Base-by-base conservation (phyloP, 2,797 vertebrate species). In the Borostomias antarcticus region DNA sequence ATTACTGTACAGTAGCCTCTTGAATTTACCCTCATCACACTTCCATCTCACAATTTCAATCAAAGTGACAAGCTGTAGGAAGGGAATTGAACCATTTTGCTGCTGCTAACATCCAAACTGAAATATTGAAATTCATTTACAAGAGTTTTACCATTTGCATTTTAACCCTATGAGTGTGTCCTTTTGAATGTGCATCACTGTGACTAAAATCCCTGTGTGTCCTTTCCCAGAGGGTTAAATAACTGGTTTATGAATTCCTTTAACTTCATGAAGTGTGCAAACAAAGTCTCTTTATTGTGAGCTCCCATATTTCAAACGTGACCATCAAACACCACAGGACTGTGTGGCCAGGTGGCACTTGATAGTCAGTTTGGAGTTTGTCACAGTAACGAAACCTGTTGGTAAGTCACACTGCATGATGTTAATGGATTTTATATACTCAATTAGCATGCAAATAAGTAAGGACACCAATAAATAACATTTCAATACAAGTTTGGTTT, bases 81-180 rank as follows among this genome's bases (percentile, higher is more conserved):
- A 76, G 69, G 2, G 86, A 91, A 89, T 70, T 85, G 85, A 90
- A 89, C 90, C 90, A 89, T 90, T 90, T 89, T 90, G 79, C 62
- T 86, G 79, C 82, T 87, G 76, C 87, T 83, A 85, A 79, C 85
- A 82, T 82, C 88, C 89, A 90, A 91, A 89, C 78, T 58, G 68
- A 72, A 17, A 75, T 80, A 88, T 81, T 86, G 82, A 88, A 87
- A 85, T 85, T 78, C 71, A 87, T 87, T 89, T 86, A 85, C 77
- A 83, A 77, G 81, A 85, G 78, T 80, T 86, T 86, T 76, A 82
- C 73, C 82, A 82, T 91, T 88, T 88, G 80, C 80, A 82, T 71
- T 74, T 66, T 68, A 72, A 77, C 50, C 69, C 75, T 57, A 56
- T 64, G 74, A 67, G 67, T 62, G 43, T 50, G 28, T 19, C n/a